Percentiles rank a stretch among this genome's conserved stretches.
These are phyloP conservation scores for Strigops habroptila DNA, from an alignment of 2,113 vertebrate genomes.

Conservation along the genomic window DNA sequence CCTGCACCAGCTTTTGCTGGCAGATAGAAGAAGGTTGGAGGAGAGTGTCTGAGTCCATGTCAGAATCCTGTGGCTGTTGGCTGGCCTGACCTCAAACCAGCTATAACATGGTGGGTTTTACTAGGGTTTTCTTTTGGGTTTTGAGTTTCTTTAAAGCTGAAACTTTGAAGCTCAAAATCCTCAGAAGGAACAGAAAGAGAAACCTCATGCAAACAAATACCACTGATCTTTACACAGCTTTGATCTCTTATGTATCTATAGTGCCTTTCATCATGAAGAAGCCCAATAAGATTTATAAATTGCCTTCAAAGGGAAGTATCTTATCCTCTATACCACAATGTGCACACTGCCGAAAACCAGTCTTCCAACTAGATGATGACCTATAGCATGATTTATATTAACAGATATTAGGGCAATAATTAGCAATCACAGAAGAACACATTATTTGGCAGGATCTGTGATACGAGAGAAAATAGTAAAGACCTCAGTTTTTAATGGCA, in stretches of 20 bases:
- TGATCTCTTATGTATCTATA: constrained; percentile 56
- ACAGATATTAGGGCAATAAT: background rate
- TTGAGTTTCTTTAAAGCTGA: constrained; percentile 42
- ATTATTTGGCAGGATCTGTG: background rate
- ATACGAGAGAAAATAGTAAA: background rate
- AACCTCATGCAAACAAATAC: constrained; percentile 64
- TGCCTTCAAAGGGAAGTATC: constrained; percentile 49
- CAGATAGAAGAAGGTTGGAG: background rate
- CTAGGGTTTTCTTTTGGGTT: background rate
- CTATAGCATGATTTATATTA: background rate
- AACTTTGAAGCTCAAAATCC: constrained; percentile 57
- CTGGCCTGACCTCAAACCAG: constrained; percentile 5
- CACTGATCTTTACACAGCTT: constrained; percentile 56
- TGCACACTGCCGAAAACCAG: background rate
- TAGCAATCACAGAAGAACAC: background rate
- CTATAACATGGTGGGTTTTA: background rate
- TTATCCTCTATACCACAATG: background rate
- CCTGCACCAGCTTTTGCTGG: background rate
- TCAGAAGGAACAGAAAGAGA: constrained; percentile 44
- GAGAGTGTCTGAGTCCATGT: background rate
- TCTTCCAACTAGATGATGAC: background rate
- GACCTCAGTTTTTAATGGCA: background rate
- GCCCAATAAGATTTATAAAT: constrained; percentile 56
- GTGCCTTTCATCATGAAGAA: constrained; percentile 61
- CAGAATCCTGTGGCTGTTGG: background rate